These are phyloP conservation scores for Peromyscus eremicus DNA, from an alignment of 2,797 vertebrate genomes.

Conservation along the genomic window DNA sequence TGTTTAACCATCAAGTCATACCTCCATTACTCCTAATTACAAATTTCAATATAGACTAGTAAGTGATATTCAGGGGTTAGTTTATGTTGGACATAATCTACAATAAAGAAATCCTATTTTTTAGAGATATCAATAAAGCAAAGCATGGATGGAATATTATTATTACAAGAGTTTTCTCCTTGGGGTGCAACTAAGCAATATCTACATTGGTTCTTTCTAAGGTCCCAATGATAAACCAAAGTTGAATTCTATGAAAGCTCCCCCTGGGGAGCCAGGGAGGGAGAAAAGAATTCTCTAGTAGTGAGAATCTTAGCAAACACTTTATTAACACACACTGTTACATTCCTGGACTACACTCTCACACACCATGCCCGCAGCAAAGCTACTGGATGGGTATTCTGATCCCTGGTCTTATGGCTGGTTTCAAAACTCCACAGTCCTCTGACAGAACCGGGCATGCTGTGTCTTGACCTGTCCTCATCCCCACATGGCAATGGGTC, in stretches of 20 bases:
- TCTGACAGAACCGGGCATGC: background rate
- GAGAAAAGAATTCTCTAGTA: background rate
- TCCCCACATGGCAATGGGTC: fast-evolving
- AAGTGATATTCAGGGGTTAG: background rate
- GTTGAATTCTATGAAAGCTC: background rate
- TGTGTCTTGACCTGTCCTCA: background rate
- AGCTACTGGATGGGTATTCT: background rate
- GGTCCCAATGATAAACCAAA: background rate
- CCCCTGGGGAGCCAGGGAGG: background rate
- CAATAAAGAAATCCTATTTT: background rate
- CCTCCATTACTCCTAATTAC: background rate
- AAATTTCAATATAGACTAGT: background rate
- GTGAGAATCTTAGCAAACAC: constrained; percentile 76
- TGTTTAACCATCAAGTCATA: background rate
- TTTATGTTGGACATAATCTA: background rate
- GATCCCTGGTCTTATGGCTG: background rate
- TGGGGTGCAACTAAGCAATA: background rate
- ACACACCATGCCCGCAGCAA: background rate
- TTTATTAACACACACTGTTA: constrained; percentile 82
- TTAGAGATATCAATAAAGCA: background rate
- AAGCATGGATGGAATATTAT: background rate
- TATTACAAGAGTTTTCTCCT: background rate
- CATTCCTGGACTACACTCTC: constrained; percentile 3
- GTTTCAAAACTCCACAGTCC: background rate
- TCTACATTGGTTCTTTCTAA: background rate